phyloP scores from a whole-genome alignment of 30 jellyfish, hydroid and myxozoan species.

The Aurelia aurita region DNA sequence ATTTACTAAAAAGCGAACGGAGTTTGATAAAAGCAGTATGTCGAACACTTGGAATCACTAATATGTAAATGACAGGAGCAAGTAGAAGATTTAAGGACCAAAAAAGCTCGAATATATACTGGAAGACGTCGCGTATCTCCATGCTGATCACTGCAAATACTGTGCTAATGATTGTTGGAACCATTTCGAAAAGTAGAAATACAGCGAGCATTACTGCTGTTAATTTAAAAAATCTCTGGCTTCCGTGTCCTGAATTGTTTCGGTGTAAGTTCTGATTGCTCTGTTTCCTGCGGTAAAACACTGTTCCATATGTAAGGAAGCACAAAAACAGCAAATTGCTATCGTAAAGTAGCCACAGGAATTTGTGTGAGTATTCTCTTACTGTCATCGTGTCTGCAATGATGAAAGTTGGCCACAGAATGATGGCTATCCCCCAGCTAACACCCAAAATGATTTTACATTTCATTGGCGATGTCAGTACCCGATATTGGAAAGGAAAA shows the following conservation, averaged over 20 bases:
- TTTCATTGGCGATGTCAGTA: neutral
- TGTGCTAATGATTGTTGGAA: neutral
- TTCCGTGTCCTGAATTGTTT: neutral
- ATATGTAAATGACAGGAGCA: constrained; percentile 14
- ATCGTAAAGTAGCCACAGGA: neutral
- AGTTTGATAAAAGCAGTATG: neutral
- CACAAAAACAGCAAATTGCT: neutral
- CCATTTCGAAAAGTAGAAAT: neutral
- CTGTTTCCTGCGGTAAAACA: neutral
- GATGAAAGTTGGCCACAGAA: neutral
- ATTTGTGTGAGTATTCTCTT: neutral
- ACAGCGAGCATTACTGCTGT: neutral
- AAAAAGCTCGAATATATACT: neutral
- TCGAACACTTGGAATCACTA: neutral
- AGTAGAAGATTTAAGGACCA: neutral
- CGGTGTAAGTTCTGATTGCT: neutral
- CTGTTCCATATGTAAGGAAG: constrained; percentile 1
- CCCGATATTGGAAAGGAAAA: neutral
- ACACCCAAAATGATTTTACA: neutral
- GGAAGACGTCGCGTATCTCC: neutral
- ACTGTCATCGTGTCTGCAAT: neutral
- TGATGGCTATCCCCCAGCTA: neutral
- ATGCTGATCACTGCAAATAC: neutral
- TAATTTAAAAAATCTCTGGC: neutral
- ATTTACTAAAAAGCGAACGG: no score